Conservation (phyloP, 1,140 invertebrate genomes). For the Acromyrmex heyeri region DNA sequence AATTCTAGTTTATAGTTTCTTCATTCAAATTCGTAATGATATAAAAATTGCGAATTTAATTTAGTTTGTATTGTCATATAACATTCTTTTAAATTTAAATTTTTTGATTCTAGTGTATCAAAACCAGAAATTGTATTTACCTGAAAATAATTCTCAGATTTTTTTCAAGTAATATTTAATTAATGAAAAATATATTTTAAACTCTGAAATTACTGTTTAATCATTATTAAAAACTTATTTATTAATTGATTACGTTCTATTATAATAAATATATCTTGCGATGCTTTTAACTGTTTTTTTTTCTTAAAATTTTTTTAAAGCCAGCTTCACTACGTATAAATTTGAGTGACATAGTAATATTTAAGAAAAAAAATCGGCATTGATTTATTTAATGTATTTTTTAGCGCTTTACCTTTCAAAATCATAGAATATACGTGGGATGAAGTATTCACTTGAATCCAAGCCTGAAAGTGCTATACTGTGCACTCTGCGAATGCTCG, state of each 20-base stretch:
- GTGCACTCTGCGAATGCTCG: slow-evolving; percentile 10
- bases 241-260: not conserved
- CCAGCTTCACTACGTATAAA: not conserved
- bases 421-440: not conserved
- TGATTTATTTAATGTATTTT: slow-evolving; percentile 17
- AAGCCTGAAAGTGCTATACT: slow-evolving; percentile 11
- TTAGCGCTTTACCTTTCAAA: not conserved
- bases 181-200: too few species aligned
- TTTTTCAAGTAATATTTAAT: not conserved
- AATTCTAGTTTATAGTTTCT: not conserved
- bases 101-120: not conserved
- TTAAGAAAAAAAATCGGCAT: not conserved
- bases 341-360: not conserved
- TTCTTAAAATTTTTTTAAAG: not conserved
- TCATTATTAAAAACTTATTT: not conserved
- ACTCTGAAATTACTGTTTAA: too few species aligned
- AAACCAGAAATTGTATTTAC: not conserved
- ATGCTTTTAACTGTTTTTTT: not conserved
- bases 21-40: not conserved
- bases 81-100: not conserved
- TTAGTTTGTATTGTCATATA: not conserved
- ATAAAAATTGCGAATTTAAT: not conserved
- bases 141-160: not conserved
- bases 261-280: not conserved
- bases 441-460: slow-evolving; percentile 1